Base-by-base conservation (phyloP, 2,888 invertebrate genomes). In the Trypoxylon attenuatum region DNA sequence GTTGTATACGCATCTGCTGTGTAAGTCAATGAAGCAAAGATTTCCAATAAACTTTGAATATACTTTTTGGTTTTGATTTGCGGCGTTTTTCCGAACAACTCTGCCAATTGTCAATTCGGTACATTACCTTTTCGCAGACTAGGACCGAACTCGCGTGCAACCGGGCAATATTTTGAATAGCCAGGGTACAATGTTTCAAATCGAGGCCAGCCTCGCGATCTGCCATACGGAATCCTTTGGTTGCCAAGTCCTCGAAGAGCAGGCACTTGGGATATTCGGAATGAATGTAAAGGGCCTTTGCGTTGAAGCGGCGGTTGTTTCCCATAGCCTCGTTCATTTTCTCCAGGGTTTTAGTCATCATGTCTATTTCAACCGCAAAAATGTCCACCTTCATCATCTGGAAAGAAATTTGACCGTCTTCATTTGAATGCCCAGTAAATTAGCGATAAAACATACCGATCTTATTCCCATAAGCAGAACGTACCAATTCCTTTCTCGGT, bases 91-190 rank as follows among this genome's bases (percentile, higher is more conserved):
- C 8, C 25, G 25, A 8, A n/a, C 25, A 8, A 25, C 4, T 25
- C 25, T 4, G 25, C 8, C n/a, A 33, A 33, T 33, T 10, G 5
- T 4, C n/a, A n/a, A n/a, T n/a, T n/a, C n/a, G 3, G 33, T 33
- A 4, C n/a, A 15, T 58, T 81, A 90, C 90, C 87, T 89, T 89
- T 73, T 89, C 87, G 46, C 86, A 87, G 59, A 90, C 75, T 27
- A 89, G 86, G 63, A 90, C 88, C 0, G 90, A 90, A 13, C 88
- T 87, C 8, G 90, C 91, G 77, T 91, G 91, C 73, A 90, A 89
- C 71, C 86, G 87, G 1, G 89, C 91, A 77, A 91, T 77, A 77
- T 89, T 89, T 56, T 84, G 84, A 0, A 91, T 73, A 5, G 90
- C 88, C 27, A 89, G 71, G 39, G 87, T 76, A 60, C 88, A 88